Conservation (phyloP, 2,888 invertebrate species). For the Criorhina ranunculi region DNA sequence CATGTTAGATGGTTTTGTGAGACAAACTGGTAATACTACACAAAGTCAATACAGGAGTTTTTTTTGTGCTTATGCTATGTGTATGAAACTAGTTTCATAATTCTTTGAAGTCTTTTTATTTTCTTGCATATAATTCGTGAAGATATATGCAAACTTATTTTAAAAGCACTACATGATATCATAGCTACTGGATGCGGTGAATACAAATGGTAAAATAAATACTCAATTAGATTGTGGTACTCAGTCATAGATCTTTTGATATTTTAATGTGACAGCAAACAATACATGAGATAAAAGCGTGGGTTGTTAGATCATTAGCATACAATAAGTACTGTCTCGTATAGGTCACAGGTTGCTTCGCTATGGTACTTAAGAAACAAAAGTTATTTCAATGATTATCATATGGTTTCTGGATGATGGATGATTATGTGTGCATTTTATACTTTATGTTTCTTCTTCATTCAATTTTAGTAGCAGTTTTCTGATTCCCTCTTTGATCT, state of each 20-base stretch:
- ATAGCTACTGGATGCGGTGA: not conserved
- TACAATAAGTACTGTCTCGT: not conserved
- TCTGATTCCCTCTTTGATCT: no score
- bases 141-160: constrained; percentile 15
- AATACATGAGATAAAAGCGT: not conserved
- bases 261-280: not conserved
- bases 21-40: constrained; percentile 4
- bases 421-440: no score
- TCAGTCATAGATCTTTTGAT: not conserved
- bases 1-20: not conserved
- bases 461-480: no score
- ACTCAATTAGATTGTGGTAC: not conserved
- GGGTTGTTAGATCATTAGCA: not conserved
- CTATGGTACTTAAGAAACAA: no score
- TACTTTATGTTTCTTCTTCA: no score
- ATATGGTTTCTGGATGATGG: no score
- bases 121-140: constrained; percentile 7
- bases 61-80: constrained; percentile 4
- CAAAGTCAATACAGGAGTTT: constrained; percentile 10
- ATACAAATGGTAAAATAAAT: constrained; percentile 22
- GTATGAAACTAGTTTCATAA: constrained; percentile 25
- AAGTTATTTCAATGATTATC: no score
- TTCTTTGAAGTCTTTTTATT: not conserved
- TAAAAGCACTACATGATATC: not conserved
- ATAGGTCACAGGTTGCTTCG: constrained; percentile 8